Evolutionary conservation across 2,113 vertebrate species (phyloP), one percentile per base, ranked within the genome.

Genomic region (Corythaixoides concolor): DNA sequence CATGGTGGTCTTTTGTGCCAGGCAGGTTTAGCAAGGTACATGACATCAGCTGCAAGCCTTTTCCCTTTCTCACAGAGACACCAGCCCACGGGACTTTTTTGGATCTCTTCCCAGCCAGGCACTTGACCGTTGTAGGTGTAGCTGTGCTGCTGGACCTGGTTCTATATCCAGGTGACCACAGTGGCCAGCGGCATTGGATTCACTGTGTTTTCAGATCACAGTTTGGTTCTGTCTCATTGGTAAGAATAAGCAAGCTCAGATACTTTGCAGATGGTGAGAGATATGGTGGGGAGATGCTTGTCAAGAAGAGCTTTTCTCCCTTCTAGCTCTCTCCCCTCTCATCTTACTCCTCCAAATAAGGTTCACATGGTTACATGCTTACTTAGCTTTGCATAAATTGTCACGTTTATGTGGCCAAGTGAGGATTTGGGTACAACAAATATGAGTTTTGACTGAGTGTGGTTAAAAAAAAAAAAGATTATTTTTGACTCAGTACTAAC

Each of bases 1-100:
- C 3, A 0, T 20, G 30, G 55, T 39, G 23, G 22, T 47, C 24
- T 9, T 63, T 21, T 0, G 1, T 53, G 26, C n/a, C n/a, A 59
- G 41, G 22, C 7, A 37, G 7, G 60, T 69, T 63, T 45, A 67
- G 19, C 20, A 56, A 58, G 23, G 43, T 20, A 4, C 6, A 1
- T 33, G 17, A 11, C 15, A 45, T 11, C 23, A 28, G 18, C 66
- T 56, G 43, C 30, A 27, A 59, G 18, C 37, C n/a, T 3, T 67
- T 45, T 39, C 28, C 7, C 16, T 20, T 49, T 37, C 43, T 53
- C 33, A 22, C 15, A 72, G 50, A 53, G 45, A 23, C 30, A 41
- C 7, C 43, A 63, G 33, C 41, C 62, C 20, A 8, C 3, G 1
- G 15, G 13, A 8, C 7, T n/a, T 73, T 78, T 47, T 39, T 26